These are phyloP conservation scores for Petrolisthes cinctipes DNA, from an alignment of 2,888 invertebrate genomes.

Conservation along the genomic window DNA sequence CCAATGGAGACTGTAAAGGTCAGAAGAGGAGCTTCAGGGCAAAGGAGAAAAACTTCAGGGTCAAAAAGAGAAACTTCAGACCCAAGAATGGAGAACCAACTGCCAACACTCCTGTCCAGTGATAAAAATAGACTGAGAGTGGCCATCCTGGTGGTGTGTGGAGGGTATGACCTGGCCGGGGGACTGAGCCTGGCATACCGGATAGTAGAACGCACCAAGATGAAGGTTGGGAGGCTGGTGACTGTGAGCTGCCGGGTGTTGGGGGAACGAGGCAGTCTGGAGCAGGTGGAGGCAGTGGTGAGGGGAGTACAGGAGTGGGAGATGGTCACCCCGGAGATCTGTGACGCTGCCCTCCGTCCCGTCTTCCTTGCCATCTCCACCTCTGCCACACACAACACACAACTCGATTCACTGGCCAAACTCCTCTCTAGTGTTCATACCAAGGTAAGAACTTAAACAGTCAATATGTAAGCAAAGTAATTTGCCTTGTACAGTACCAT, in stretches of 20 bases:
- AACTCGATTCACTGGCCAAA: conserved; percentile 46
- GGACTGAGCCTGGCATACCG: conserved; percentile 78
- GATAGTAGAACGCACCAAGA: conserved; percentile 39
- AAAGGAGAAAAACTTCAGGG: too few relatives aligned
- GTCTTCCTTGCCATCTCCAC: conserved; percentile 21
- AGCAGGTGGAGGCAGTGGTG: conserved; percentile 31
- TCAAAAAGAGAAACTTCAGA: too few relatives aligned
- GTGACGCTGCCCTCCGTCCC: conserved; percentile 44
- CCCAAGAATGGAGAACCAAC: conserved; percentile 63
- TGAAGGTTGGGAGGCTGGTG: conserved; percentile 31
- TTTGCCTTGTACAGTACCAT: too few relatives aligned
- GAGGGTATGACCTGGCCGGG: conserved; percentile 78
- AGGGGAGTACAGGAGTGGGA: conserved; percentile 44
- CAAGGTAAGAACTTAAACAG: conserved; percentile 25
- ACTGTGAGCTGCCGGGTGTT: conserved; percentile 33
- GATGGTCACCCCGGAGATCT: conserved; percentile 8
- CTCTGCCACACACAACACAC: conserved; percentile 5
- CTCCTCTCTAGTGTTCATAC: conserved; percentile 44
- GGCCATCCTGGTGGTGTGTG: conserved; percentile 78
- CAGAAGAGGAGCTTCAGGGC: too few relatives aligned
- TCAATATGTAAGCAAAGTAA: too few relatives aligned
- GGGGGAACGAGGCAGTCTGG: conserved; percentile 3
- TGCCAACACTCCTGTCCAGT: conserved; percentile 82
- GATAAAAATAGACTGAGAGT: conserved; percentile 79
- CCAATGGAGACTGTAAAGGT: too few relatives aligned